Conservation (phyloP, 2,888 invertebrate species). For the Erebia epiphron region DNA sequence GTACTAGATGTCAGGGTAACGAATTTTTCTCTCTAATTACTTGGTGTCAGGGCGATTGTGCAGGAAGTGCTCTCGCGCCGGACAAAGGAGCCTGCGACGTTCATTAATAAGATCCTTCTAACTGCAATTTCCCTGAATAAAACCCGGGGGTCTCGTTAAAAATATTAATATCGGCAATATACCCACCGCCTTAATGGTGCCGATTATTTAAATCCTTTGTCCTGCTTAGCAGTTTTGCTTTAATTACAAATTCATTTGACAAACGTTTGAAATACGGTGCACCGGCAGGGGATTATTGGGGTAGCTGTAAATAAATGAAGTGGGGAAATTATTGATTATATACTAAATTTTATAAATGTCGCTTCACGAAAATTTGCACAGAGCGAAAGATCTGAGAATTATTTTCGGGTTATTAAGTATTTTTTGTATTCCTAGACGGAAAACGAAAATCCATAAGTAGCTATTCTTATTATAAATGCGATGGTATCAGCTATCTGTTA, state of each 20-base stretch:
- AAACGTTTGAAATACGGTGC: slow-evolving; percentile 18
- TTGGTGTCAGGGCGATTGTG: slow-evolving; percentile 80
- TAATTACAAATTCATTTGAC: slow-evolving; percentile 38
- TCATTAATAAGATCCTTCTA: slow-evolving; percentile 82
- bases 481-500: too few species aligned
- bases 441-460: too few species aligned
- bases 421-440: too few species aligned
- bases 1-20: slow-evolving; percentile 67
- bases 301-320: not conserved
- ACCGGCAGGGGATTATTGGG: not conserved
- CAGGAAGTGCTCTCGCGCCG: slow-evolving; percentile 73
- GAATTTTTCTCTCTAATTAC: slow-evolving; percentile 82
- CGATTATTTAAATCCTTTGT: slow-evolving; percentile 66
- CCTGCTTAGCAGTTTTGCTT: slow-evolving; percentile 40
- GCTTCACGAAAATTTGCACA: too few species aligned
- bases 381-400: too few species aligned
- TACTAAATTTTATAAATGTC: too few species aligned
- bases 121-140: slow-evolving; percentile 80
- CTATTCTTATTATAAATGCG: too few species aligned
- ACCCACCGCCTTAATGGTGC: slow-evolving; percentile 67
- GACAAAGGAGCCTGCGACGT: slow-evolving; percentile 76
- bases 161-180: slow-evolving; percentile 78
- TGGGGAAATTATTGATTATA: not conserved
- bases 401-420: too few species aligned
- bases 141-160: slow-evolving; percentile 66